Evolutionary conservation across 1,140 invertebrate genomes (phyloP), one percentile per base, ranked within the genome.

Genomic region (Camponotus vicinus): DNA sequence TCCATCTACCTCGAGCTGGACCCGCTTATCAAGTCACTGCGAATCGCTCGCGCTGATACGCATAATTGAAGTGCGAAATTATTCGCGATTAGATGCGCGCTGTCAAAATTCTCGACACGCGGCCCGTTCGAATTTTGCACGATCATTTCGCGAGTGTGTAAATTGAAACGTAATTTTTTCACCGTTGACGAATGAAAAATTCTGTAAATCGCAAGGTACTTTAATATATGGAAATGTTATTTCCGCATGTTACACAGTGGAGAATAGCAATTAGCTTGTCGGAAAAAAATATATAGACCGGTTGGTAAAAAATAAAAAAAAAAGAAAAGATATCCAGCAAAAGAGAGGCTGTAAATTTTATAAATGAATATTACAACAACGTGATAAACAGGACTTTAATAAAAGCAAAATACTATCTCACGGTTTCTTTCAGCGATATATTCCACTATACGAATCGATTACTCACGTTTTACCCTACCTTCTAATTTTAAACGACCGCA

Each of bases 201-300:
- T 61, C 32, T 37, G 13, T 45, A 49, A 82, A 83, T 83, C 32
- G 57, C 40, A 61, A 61, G 63, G 79, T 57, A 37, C 40, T 73
- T 73, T 73, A 83, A 75, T 83, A 37, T 73, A 73, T 75, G 79
- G 69, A 75, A 57, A 83, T 73, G 52, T 37, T 37, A 83, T 83
- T 83, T 83, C 6, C 32, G 55, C 13, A 37, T 45, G 32, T n/a
- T 7, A 32, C 55, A 45, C 40, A 21, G 67, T 13, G 32, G 27
- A 49, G 79, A 83, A 83, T 83, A 63, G 69, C 79, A 75, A 83
- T 83, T 75, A 83, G 69, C 13, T 37, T 32, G 32, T 3, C 37
- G 55, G 18, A 11, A 34, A 37, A 37, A 18, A 55, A 64, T 32
- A 7, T 64, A 52, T 52, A 15, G 6, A 42, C 1, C 11, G 63